Base-by-base conservation (phyloP, 2,797 vertebrate genomes). In the Halcyon smyrnensis region DNA sequence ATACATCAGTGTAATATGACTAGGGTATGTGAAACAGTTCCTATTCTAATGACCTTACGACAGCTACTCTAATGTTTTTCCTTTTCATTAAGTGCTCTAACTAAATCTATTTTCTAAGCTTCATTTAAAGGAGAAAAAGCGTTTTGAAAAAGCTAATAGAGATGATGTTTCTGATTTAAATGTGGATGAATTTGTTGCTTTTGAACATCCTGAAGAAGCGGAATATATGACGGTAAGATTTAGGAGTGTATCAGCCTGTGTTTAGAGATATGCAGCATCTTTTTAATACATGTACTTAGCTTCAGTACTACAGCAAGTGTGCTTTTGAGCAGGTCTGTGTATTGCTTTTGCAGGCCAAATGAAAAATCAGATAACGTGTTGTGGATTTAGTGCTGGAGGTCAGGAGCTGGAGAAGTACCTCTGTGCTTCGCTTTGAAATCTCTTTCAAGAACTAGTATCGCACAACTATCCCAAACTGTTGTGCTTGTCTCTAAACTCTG, bases 161-260 rank as follows among this genome's bases (percentile, higher is more conserved):
- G 99, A 99, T 87, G 97, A 95, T 37, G 92, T 85, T 69, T 97
- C 97, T 17, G 98, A 98, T n/a, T 98, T 99, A 39, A 98, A 98
- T 63, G 96, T 99, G 80, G 98, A 98, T 14, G 99, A 99, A 96
- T 99, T 99, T 94, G 98, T 99, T 43, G 99, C 99, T 16, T 99
- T 99, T 94, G 99, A 99, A 19, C 99, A 99, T 78, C 99, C 99
- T 0, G 99, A 99, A 89, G 99, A 99, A 97, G 99, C 99, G 70
- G 99, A 99, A 87, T 98, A 98, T 95, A 99, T 99, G 99, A 98
- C 97, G 98, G 99, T 99, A 97, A 98, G 99, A 12, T 32, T 30
- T 34, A 15, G 25, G 83, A 62, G n/a, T 45, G 39, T 57, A 9
- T 11, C 63, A 77, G 45, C 43, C 30, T 63, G 7, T 15, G 7